Base-by-base conservation (phyloP, 2,797 vertebrate genomes). In the Benthosema pterotum region DNA sequence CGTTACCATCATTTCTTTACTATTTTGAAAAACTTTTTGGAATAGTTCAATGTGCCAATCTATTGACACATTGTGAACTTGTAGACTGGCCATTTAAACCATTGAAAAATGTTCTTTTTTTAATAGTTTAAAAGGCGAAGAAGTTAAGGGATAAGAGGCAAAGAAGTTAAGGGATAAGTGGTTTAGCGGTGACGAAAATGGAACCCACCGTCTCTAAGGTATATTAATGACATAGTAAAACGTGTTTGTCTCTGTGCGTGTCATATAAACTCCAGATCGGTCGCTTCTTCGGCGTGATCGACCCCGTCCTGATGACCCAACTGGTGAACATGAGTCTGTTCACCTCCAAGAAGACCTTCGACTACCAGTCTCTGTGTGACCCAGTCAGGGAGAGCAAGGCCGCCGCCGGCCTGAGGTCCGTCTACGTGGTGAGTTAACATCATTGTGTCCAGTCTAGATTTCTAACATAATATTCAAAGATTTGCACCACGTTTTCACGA, bases 331-430 rank as follows among this genome's bases (percentile, higher is more conserved):
- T 92, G 48, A 95, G 96, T 9, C 80, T 99, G 7, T 99, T 94
- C 84, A 94, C 94, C 74, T 93, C 91, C 67, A 96, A 95, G 75
- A 98, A 95, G 76, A 97, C 97, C 0, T 99, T 95, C 0, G 96
- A 99, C 90, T 99, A 98, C 81, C 97, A 98, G 73, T 96, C 96
- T 0, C 92, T 95, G 52, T 99, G 97, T 51, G 91, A 95, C 79
- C 95, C 95, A 0, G 89, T 92, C 62, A 94, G 85, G 51, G 90
- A 94, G 71, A 92, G 88, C 66, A 95, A 93, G 75, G 92, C 92
- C 65, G 95, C 92, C 60, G 95, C 96, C 57, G 97, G 96, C 19
- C 91, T 92, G 75, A 94, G 97, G 78, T 97, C 97, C 11, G 92
- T 94, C 69, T 95, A 94, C 11, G 96, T 97, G 94, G 97, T 98